These are phyloP conservation scores for Dinomys branickii DNA, from an alignment of 2,113 vertebrate genomes.

Conservation along the genomic window DNA sequence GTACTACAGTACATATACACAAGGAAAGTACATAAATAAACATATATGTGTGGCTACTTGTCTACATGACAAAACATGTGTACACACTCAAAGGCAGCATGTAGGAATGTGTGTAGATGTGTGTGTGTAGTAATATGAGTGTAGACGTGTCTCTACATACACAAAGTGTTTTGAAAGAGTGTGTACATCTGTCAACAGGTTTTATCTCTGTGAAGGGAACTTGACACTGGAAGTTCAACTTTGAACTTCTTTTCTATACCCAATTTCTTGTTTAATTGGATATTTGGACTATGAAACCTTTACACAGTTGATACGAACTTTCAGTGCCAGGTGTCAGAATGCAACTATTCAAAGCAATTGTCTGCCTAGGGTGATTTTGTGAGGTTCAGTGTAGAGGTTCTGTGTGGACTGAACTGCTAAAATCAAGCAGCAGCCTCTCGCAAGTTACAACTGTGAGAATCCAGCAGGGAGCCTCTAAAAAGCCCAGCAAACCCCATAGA, in stretches of 20 bases:
- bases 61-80: background rate
- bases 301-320: background rate
- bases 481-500: background rate
- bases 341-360: conserved; percentile 28
- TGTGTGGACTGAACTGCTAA: background rate
- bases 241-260: background rate
- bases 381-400: background rate
- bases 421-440: conserved; percentile 8
- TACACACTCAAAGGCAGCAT: background rate
- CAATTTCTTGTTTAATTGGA: conserved; percentile 39
- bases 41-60: background rate
- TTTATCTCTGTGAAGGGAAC: background rate
- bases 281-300: background rate
- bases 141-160: background rate
- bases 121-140: background rate
- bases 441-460: background rate
- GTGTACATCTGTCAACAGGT: background rate
- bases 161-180: background rate
- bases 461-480: background rate
- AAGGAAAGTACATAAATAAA: background rate
- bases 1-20: background rate
- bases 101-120: background rate
- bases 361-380: conserved; percentile 10
- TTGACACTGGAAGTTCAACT: background rate
- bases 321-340: background rate